Evolutionary conservation across 2,888 invertebrate species (phyloP), one percentile per base, ranked within the genome.

Genomic region (Anoplius nigerrimus): DNA sequence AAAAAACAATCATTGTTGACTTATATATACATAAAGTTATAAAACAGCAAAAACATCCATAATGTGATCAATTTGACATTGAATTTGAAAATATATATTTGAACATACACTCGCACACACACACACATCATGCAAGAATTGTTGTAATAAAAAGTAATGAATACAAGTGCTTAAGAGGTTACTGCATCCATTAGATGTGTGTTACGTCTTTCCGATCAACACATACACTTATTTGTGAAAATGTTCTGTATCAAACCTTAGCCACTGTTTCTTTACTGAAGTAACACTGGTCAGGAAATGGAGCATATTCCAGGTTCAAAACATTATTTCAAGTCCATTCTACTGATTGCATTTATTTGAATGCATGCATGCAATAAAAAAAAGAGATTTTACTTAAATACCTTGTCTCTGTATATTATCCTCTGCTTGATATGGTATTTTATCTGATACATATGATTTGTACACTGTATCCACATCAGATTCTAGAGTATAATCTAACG

Each of bases 401-500:
- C 78, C 78, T 79, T 79, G 75, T 66, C 57, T 72, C 6, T 66
- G 68, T 16, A 60, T 20, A 42, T 66, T 74, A 42, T 79, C 79
- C 43, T 75, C 69, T 8, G 69, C 54, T 18, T 69, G 62, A 54
- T 72, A 72, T 62, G 76, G 34, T 22, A 72, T 45, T 48, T 79
- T 66, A 13, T 74, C 68, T 2, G 62, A 45, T 11, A 62, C 53
- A 53, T 66, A 72, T 48, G 71, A 48, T 54, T 69, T 75, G 48
- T 74, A 78, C 54, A 60, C 56, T 13, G 72, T 18, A 51, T 79
- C 72, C 20, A 51, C 18, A 43, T 80, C 80, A 15, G 71, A 66
- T 2, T 82, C 83, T 3, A 78, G 60, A 0, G 81, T 83, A 61
- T 79, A 82, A 73, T 84, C 82, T 60, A 84, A 48, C 1, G 84